These are phyloP conservation scores for Pogonomyrmex barbatus DNA, from an alignment of 1,140 invertebrate genomes.

Conservation along the genomic window DNA sequence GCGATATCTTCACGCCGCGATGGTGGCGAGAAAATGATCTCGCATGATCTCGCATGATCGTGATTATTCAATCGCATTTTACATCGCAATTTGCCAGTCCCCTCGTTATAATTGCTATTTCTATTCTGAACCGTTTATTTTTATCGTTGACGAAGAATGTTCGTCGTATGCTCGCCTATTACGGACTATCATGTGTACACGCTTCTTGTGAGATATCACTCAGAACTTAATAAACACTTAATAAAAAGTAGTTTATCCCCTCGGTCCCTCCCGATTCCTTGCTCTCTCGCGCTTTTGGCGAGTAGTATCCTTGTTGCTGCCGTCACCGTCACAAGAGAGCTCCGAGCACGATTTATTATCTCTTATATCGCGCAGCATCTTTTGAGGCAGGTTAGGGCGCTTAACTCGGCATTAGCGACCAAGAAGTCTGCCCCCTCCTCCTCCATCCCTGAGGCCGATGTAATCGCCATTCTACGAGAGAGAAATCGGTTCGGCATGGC, in stretches of 20 bases:
- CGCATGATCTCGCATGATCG: not conserved
- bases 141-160: not conserved
- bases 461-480: conserved; percentile 45
- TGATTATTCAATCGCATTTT: not conserved
- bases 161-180: not conserved
- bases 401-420: conserved; percentile 73
- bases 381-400: conserved; percentile 77
- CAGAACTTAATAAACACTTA: conserved; percentile 49
- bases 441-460: conserved; percentile 12
- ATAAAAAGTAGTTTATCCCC: conserved; percentile 16
- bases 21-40: not conserved
- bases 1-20: not conserved
- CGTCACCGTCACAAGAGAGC: conserved; percentile 27
- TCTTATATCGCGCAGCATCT: conserved; percentile 69
- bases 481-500: conserved; percentile 62
- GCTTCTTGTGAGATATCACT: conserved; percentile 34
- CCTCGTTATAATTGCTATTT: not conserved
- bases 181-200: not conserved
- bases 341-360: conserved; percentile 75
- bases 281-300: conserved; percentile 26
- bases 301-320: conserved; percentile 1
- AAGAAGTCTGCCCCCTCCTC: conserved; percentile 18
- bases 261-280: not conserved
- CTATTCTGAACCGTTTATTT: not conserved
- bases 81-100: not conserved